These are phyloP conservation scores for Chaetoderma sp. DNA, from an alignment of 2,888 invertebrate species.

Conservation along the genomic window DNA sequence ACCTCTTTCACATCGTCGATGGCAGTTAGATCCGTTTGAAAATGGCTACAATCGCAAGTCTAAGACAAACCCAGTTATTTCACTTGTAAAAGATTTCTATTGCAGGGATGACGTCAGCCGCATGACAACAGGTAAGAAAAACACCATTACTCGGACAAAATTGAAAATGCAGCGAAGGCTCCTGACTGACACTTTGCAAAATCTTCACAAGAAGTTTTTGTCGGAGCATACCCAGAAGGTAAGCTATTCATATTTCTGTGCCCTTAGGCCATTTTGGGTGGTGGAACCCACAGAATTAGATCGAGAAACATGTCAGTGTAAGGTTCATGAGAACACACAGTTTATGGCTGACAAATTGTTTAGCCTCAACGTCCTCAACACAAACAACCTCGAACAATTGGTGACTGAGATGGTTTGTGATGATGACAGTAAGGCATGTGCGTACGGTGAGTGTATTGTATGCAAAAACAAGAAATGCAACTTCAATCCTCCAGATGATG, in stretches of 20 bases:
- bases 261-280: conserved; percentile 37
- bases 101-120: conserved; percentile 21
- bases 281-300: conserved; percentile 20
- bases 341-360: conserved; percentile 17
- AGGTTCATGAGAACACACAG: conserved; percentile 24
- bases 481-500: no score
- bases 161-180: conserved; percentile 31
- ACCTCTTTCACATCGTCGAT: no score
- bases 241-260: conserved; percentile 22
- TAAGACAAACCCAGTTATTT: no score
- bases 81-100: conserved; percentile 17
- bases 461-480: no score
- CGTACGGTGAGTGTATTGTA: not conserved
- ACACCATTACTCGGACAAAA: conserved; percentile 26
- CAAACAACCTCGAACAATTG: not conserved
- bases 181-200: conserved; percentile 20
- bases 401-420: conserved; percentile 6
- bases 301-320: conserved; percentile 34
- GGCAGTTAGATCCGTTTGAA: no score
- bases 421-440: not conserved
- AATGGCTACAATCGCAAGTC: no score
- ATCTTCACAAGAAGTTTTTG: conserved; percentile 26
- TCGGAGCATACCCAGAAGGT: conserved; percentile 6
- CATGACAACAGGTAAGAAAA: conserved; percentile 23
- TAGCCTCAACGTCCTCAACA: not conserved